Percentiles rank a stretch among this genome's conserved stretches.
Evolutionary conservation across 30 jellyfish, hydroid and myxozoan species (phyloP).

Genomic region (Hydractinia echinata): DNA sequence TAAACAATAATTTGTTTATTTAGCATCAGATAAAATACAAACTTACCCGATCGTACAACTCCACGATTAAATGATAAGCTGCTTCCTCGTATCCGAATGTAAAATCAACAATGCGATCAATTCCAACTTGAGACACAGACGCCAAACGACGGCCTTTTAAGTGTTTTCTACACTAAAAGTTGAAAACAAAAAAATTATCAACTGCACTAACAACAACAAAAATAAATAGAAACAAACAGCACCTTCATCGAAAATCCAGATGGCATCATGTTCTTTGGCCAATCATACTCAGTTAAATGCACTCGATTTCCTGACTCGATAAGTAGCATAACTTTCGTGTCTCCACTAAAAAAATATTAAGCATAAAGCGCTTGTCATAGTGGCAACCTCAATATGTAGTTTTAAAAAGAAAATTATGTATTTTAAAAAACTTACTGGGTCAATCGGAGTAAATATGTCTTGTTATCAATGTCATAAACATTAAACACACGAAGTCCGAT

Average conservation of each 20-base stretch:
- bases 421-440: slow-evolving; percentile 54
- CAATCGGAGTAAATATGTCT: slow-evolving; percentile 73
- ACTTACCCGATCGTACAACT: slow-evolving; percentile 89
- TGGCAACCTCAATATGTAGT: background rate
- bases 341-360: slow-evolving; percentile 50
- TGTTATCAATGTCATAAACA: slow-evolving; percentile 89
- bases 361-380: background rate
- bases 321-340: slow-evolving; percentile 60
- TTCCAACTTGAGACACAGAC: slow-evolving; percentile 77
- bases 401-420: no score
- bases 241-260: slow-evolving; percentile 99
- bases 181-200: background rate
- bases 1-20: no score
- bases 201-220: background rate
- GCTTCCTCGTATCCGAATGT: slow-evolving; percentile 93
- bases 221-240: background rate
- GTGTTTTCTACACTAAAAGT: slow-evolving; percentile 90
- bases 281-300: slow-evolving; percentile 87
- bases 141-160: slow-evolving; percentile 74
- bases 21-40: no score
- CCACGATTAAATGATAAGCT: slow-evolving; percentile 84
- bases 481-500: slow-evolving; percentile 80
- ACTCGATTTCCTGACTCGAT: slow-evolving; percentile 92
- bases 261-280: slow-evolving; percentile 99
- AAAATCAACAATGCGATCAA: slow-evolving; percentile 82